These are phyloP conservation scores for Erinaceus europaeus DNA, from an alignment of 2,113 vertebrate genomes.

Conservation along the genomic window DNA sequence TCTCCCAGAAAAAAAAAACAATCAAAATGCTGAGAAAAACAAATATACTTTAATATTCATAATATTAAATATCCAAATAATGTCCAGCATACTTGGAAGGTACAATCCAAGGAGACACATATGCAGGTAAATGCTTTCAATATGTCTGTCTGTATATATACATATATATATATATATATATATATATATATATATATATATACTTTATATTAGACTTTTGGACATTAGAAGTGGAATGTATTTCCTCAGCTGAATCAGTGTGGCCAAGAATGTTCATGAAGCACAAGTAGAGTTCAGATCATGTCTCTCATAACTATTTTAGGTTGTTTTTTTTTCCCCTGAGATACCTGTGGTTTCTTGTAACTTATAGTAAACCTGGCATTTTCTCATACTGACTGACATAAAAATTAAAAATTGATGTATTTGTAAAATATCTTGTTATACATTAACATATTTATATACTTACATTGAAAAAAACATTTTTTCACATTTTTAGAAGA, in stretches of 20 bases:
- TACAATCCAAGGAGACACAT: not conserved
- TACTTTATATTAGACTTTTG: too few species aligned
- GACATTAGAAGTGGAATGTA: not conserved
- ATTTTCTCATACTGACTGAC: slow-evolving; percentile 34
- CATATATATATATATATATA: too few species aligned
- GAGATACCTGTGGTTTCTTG: not conserved
- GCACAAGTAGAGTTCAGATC: not conserved
- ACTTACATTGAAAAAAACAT: not conserved
- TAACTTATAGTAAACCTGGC: not conserved
- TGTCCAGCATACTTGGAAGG: not conserved
- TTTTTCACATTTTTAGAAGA: not conserved
- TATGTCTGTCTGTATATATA: not conserved
- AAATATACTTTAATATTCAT: slow-evolving; percentile 45
- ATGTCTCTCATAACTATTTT: not conserved
- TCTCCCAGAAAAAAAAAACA: slow-evolving; percentile 21
- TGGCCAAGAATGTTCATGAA: not conserved
- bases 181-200: too few species aligned
- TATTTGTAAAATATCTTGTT: not conserved
- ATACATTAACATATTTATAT: not conserved
- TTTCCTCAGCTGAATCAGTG: not conserved
- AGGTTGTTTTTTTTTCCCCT: not conserved
- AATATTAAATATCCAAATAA: slow-evolving; percentile 19
- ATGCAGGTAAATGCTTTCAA: not conserved
- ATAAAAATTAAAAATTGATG: not conserved
- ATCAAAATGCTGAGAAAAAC: slow-evolving; percentile 35